Percentiles rank a stretch among this genome's conserved stretches.
Conservation (phyloP, 2,797 vertebrate genomes). For the Neostethus bicornis region DNA sequence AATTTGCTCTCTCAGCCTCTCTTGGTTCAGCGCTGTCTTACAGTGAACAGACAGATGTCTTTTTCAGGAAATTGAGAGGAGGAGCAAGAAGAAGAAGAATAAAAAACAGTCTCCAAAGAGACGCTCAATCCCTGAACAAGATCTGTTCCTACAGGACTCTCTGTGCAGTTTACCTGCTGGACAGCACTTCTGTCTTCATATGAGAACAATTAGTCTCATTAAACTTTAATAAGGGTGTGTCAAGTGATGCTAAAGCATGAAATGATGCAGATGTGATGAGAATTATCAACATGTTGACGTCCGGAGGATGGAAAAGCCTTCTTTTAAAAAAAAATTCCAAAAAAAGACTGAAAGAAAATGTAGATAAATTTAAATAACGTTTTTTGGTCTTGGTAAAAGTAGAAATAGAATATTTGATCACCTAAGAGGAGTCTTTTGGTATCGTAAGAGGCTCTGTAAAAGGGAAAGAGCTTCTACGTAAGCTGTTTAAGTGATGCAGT, state of each 20-base stretch:
- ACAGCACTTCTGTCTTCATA: constrained; percentile 21
- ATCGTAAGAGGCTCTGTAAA: constrained; percentile 5
- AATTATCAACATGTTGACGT: background rate
- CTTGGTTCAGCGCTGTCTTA: constrained; percentile 19
- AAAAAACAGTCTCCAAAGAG: constrained; percentile 33
- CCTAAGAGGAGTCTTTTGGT: constrained; percentile 3
- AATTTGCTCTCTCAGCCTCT: constrained; percentile 32
- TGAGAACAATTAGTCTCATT: constrained; percentile 16
- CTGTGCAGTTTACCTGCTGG: constrained; percentile 25
- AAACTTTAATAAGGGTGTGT: background rate
- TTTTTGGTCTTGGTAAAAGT: constrained; percentile 7
- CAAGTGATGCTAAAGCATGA: background rate
- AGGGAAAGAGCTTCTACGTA: constrained; percentile 26
- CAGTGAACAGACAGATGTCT: constrained; percentile 46
- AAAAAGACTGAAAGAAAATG: constrained; percentile 7
- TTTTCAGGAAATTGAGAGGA: constrained; percentile 68
- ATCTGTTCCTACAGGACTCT: constrained; percentile 20
- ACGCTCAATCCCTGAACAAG: constrained; percentile 48
- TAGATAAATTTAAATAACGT: constrained; percentile 2
- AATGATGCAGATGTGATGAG: background rate
- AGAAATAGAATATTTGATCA: constrained; percentile 40
- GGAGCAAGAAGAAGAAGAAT: constrained; percentile 26
- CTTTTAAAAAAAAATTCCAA: background rate
- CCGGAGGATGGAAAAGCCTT: background rate
- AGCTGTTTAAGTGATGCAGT: constrained; percentile 15